These are phyloP conservation scores for Nanger granti DNA, from an alignment of 2,113 vertebrate species.

Conservation along the genomic window DNA sequence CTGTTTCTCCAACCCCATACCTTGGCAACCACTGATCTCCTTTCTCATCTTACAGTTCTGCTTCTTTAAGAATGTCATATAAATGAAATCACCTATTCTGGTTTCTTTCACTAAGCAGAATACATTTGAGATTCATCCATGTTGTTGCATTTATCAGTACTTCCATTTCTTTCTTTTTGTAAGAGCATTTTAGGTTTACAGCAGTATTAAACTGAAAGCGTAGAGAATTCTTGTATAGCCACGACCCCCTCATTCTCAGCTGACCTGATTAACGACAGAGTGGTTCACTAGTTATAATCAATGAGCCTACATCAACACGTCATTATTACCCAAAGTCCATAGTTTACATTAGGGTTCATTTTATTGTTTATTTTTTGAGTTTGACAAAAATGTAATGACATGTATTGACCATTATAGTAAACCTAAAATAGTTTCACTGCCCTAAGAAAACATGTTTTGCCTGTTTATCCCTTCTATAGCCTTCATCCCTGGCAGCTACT, in stretches of 20 bases:
- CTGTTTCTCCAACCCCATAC: neutral
- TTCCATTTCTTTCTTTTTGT: neutral
- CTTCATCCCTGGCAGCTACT: neutral
- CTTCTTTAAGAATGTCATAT: constrained; percentile 8
- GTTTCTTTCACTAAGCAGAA: neutral
- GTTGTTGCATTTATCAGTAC: neutral
- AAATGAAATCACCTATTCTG: neutral
- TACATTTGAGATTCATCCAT: neutral
- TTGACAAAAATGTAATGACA: neutral
- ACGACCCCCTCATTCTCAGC: neutral
- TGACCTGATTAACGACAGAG: neutral
- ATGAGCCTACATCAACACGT: neutral
- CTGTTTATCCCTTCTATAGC: neutral
- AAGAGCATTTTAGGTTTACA: neutral
- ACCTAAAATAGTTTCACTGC: neutral
- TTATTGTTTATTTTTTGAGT: neutral
- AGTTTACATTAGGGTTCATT: neutral
- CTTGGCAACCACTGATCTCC: neutral
- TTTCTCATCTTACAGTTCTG: neutral
- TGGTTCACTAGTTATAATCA: neutral
- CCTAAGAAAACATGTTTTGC: neutral
- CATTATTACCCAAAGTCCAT: neutral
- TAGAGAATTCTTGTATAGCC: neutral
- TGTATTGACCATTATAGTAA: neutral
- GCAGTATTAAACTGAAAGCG: neutral